These are phyloP conservation scores for Mythimna vitellina DNA, from an alignment of 2,888 invertebrate genomes.

Conservation along the genomic window DNA sequence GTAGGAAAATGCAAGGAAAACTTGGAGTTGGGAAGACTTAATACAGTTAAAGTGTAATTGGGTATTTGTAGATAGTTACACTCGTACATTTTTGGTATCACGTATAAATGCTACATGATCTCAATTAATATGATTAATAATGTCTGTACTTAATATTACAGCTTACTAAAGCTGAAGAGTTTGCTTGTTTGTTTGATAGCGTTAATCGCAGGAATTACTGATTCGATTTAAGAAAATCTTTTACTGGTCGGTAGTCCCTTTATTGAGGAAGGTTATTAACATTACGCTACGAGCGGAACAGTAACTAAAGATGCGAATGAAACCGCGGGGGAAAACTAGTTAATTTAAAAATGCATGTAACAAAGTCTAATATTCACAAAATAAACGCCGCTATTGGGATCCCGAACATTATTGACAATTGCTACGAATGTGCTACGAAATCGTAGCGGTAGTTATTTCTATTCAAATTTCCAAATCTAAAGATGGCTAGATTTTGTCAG, in stretches of 20 bases:
- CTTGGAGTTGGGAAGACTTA: constrained; percentile 8
- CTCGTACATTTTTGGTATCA: neutral
- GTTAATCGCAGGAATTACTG: too few relatives aligned
- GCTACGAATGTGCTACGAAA: constrained; percentile 13
- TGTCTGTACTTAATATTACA: neutral
- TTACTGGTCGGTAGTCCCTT: too few relatives aligned
- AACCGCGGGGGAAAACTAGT: neutral
- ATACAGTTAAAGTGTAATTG: constrained; percentile 2
- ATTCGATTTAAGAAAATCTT: too few relatives aligned
- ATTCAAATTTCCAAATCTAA: neutral
- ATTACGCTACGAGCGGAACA: too few relatives aligned
- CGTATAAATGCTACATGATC: neutral
- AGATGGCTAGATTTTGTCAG: neutral
- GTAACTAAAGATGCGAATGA: too few relatives aligned
- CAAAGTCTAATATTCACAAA: neutral
- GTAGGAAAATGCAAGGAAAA: constrained; percentile 23
- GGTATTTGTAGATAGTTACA: neutral
- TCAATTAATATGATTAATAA: neutral
- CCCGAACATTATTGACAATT: neutral
- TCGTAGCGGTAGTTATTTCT: constrained; percentile 2
- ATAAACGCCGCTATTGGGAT: neutral
- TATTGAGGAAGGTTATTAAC: too few relatives aligned
- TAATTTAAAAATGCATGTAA: neutral
- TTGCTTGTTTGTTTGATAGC: neutral
- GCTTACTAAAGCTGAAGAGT: too few relatives aligned